Conservation (phyloP, 35 echinoderm and acorn worm genomes). For the Heliocidaris erythrogramma region DNA sequence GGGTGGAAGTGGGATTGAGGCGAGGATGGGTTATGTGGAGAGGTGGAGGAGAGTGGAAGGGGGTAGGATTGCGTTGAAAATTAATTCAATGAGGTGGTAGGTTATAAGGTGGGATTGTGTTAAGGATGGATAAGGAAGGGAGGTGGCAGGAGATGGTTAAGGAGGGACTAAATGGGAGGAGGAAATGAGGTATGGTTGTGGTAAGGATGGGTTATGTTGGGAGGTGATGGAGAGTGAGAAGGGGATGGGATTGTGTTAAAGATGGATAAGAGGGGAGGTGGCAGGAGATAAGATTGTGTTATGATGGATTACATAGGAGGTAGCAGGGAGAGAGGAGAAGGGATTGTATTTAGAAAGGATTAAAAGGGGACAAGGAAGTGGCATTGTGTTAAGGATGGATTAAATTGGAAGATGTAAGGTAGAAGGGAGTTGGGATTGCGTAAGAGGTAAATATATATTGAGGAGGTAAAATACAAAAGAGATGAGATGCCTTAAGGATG, state of each 20-base stretch:
- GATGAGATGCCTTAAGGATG: background rate
- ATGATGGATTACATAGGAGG: background rate
- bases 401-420: background rate
- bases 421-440: background rate
- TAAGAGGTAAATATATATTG: background rate
- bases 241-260: background rate
- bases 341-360: background rate
- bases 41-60: background rate
- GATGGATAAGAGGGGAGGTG: background rate
- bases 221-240: slow-evolving; percentile 2
- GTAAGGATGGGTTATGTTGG: background rate
- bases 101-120: background rate
- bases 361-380: background rate
- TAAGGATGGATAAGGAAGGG: background rate
- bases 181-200: background rate
- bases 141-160: background rate
- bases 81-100: background rate
- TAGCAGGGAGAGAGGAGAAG: background rate
- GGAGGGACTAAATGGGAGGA: background rate
- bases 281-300: background rate
- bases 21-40: background rate
- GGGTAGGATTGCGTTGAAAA: background rate
- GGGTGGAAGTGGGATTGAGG: background rate
- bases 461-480: background rate
- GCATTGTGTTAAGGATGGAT: background rate